phyloP scores from a whole-genome alignment of 2,113 vertebrate genomes.

The Zeus faber region DNA sequence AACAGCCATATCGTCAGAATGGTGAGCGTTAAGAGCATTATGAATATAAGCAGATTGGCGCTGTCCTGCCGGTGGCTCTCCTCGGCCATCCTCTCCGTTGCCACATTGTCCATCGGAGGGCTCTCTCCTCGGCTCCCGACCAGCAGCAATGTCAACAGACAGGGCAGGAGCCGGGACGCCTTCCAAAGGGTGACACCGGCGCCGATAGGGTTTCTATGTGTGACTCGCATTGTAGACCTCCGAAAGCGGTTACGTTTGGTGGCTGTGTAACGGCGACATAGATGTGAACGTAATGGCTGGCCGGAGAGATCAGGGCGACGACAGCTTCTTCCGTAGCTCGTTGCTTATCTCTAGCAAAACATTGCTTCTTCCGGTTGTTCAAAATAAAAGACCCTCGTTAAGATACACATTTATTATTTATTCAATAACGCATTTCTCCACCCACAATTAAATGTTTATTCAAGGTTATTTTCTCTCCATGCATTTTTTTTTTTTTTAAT shows the following conservation, averaged over 20 bases:
- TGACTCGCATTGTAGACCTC: slow-evolving; percentile 31
- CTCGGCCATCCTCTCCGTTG: slow-evolving; percentile 82
- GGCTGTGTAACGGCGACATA: slow-evolving; percentile 8
- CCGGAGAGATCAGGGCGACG: slow-evolving; percentile 4
- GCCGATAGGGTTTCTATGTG: slow-evolving; percentile 1
- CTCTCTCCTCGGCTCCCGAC: slow-evolving; percentile 60
- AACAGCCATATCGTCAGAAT: slow-evolving; percentile 87
- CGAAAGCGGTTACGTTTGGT: slow-evolving; percentile 26
- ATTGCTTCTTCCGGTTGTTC: slow-evolving; percentile 43
- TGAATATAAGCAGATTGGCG: slow-evolving; percentile 85
- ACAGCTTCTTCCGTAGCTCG: slow-evolving; percentile 33
- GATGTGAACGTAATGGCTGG: neutral
- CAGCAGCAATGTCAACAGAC: slow-evolving; percentile 36
- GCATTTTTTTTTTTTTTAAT: no score
- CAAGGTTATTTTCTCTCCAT: no score
- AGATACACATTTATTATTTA: no score
- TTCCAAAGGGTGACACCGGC: slow-evolving; percentile 19
- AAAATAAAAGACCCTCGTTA: slow-evolving; percentile 50
- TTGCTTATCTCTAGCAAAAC: slow-evolving; percentile 53
- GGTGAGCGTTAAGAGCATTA: slow-evolving; percentile 82
- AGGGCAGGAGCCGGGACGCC: slow-evolving; percentile 16
- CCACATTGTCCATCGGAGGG: slow-evolving; percentile 78
- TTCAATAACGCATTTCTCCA: no score
- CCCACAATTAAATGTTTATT: no score
- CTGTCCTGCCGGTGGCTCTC: slow-evolving; percentile 89